These are phyloP conservation scores for Lichenostomus cassidix DNA, from an alignment of 2,113 vertebrate species.

Conservation along the genomic window DNA sequence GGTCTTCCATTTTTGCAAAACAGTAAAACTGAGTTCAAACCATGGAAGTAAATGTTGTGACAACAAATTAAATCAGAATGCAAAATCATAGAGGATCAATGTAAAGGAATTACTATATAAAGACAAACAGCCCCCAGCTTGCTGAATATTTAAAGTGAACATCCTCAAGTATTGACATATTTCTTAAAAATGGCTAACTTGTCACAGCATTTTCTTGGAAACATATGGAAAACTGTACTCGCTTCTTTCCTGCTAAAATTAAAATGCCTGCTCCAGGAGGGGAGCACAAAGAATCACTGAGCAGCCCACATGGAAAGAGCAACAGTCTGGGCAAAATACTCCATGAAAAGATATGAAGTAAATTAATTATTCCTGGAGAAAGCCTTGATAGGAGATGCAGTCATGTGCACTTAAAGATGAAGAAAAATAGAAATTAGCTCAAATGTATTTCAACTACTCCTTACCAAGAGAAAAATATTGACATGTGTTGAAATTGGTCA, in stretches of 20 bases:
- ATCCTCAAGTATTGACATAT: neutral
- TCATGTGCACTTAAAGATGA: neutral
- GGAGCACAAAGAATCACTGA: neutral
- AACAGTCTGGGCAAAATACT: neutral
- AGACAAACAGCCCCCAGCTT: neutral
- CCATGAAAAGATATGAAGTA: neutral
- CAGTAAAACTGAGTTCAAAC: neutral
- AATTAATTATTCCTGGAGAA: neutral
- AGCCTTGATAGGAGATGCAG: neutral
- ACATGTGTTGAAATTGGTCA: neutral
- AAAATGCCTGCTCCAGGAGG: neutral
- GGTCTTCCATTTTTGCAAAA: neutral
- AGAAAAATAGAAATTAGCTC: neutral
- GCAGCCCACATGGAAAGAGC: neutral
- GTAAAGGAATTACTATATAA: neutral
- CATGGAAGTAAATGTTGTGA: neutral
- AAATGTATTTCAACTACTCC: neutral
- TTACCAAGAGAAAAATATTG: neutral
- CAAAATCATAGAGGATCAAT: neutral
- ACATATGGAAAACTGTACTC: neutral
- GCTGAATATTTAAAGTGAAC: neutral
- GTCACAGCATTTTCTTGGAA: neutral
- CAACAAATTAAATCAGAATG: neutral
- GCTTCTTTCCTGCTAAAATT: neutral
- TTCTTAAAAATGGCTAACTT: neutral